phyloP scores from a whole-genome alignment of 2,888 invertebrate species.

The Proisotoma minuta region DNA sequence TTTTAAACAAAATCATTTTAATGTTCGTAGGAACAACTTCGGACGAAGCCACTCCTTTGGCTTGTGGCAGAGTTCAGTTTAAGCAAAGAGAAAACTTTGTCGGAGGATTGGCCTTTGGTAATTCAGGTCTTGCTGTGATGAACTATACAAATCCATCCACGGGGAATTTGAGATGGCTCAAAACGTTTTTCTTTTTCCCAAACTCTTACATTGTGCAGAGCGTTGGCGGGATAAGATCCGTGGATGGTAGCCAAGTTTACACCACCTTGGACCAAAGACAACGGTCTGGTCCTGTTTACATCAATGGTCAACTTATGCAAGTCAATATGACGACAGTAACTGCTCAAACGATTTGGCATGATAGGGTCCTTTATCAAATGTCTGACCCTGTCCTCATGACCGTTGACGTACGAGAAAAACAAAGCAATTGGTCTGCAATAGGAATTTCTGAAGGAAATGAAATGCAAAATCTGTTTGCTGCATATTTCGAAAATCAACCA shows the following conservation, averaged over 20 bases:
- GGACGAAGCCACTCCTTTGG: neutral
- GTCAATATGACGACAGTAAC: neutral
- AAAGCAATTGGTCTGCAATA: neutral
- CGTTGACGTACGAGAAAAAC: neutral
- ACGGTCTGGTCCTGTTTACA: conserved; percentile 3
- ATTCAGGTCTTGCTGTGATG: neutral
- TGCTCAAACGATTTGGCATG: neutral
- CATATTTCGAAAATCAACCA: no score
- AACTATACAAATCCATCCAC: neutral
- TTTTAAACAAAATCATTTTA: no score
- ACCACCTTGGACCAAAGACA: conserved; percentile 23
- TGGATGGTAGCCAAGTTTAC: neutral
- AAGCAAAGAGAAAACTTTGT: neutral
- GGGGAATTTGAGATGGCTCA: neutral
- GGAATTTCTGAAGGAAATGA: neutral
- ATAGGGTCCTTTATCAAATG: neutral
- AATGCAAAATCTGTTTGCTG: neutral
- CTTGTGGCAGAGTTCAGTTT: neutral
- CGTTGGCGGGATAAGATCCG: neutral
- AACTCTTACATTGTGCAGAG: neutral
- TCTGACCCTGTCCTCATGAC: neutral
- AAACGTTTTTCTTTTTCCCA: neutral
- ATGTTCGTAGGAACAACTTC: no score
- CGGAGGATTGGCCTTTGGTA: neutral
- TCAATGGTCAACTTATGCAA: neutral